Conservation (phyloP, 1,140 invertebrate species). For the Zaprionus davidi region DNA sequence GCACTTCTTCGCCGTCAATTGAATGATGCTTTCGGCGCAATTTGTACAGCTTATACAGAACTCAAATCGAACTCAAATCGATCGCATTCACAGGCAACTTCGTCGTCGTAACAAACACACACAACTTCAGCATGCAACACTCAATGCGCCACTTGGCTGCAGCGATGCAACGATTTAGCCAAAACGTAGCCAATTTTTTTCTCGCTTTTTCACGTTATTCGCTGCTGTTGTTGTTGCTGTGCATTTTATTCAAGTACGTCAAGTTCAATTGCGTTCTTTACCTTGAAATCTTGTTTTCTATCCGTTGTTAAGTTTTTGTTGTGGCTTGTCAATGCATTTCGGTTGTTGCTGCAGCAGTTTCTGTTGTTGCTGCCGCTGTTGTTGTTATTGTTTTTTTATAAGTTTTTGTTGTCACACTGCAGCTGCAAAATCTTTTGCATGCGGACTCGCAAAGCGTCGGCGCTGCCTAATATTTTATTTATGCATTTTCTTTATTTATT, state of each 20-base stretch:
- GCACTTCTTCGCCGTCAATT: conserved; percentile 5
- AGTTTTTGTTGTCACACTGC: conserved; percentile 42
- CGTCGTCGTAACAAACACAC: neutral
- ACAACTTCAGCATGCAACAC: conserved; percentile 44
- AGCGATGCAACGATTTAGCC: conserved; percentile 52
- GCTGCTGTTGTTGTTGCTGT: conserved; percentile 55
- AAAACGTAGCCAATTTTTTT: conserved; percentile 77
- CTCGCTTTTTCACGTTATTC: conserved; percentile 26
- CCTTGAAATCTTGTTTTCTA: conserved; percentile 83
- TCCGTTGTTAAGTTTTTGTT: conserved; percentile 73
- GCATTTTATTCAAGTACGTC: conserved; percentile 81
- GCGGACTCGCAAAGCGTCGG: conserved; percentile 35
- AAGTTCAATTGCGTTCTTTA: conserved; percentile 83
- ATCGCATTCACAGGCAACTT: conserved; percentile 6
- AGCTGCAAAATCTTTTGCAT: conserved; percentile 78
- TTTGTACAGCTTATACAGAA: conserved; percentile 21
- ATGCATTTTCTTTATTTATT: conserved; percentile 75
- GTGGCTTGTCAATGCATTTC: conserved; percentile 56
- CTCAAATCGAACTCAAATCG: neutral
- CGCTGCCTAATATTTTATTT: conserved; percentile 74
- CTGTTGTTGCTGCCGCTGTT: conserved; percentile 32
- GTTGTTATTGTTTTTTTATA: conserved; percentile 19
- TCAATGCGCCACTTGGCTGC: conserved; percentile 58
- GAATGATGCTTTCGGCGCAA: conserved; percentile 15
- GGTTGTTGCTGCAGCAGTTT: conserved; percentile 19